Base-by-base conservation (phyloP, 1,140 invertebrate species). In the Cephus cinctus region DNA sequence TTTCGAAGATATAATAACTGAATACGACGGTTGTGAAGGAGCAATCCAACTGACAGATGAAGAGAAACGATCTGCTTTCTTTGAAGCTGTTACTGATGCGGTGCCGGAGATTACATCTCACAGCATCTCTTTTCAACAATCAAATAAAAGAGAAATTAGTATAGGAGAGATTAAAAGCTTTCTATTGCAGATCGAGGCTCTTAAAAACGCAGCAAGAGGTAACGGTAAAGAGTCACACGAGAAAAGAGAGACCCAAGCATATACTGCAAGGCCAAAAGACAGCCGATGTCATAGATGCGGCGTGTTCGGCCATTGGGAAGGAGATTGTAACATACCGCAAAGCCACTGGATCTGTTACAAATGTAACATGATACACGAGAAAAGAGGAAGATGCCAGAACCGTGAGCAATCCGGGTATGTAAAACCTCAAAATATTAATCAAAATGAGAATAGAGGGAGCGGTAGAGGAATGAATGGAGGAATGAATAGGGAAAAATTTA, bases 61-160 rank as follows among this genome's bases (percentile, higher is more conserved):
- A 50, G 52, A 63, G 30, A 60, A 58, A 38, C 27, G 53, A n/a
- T 57, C 56, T 2, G 54, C 55, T 2, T 63, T 58, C 34, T 57
- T 56, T 15, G 51, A 58, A 43, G 61, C 57, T 0, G 43, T 54
- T 1, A 47, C 44, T 14, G 39, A 43, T 16, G 49, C 27, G 6
- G 44, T 56, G 34, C 57, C 54, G 3, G 50, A 59, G 52, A 42
- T 54, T 8, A 31, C 45, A 43, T 9, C 39, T 5, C 38, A 32
- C 27, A 54, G 59, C 32, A 43, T 54, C 19, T 34, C 30, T 5
- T 25, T 38, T 5, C 27, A 42, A 36, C 14, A 8, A 47, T 46
- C 38, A 1, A 57, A 30, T 0, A 20, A 23, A 6, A 52, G 23
- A 34, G 44, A 25, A 38, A 52, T 57, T 43, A 50, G 35, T 25